Evolutionary conservation across 2,113 vertebrate species (phyloP).

Genomic region (Crotophaga sulcirostris): DNA sequence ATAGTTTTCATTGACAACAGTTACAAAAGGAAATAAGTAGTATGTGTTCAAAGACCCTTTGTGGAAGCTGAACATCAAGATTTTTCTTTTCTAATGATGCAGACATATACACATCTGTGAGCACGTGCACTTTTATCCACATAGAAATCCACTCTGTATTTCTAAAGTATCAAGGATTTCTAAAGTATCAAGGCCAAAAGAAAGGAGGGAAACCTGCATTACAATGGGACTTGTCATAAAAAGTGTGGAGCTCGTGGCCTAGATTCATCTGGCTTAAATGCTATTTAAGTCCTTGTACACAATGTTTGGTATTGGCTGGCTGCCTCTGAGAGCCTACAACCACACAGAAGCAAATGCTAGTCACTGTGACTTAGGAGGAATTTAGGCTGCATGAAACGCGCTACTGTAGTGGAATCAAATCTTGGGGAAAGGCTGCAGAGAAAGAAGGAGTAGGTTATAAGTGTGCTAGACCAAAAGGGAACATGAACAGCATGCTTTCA

Average conservation of each 20-base stretch:
- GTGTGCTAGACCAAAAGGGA: background rate
- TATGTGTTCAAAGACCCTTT: background rate
- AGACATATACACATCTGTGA: background rate
- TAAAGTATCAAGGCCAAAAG: background rate
- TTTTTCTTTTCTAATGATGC: background rate
- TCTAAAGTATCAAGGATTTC: slow-evolving; percentile 14
- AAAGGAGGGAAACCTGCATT: background rate
- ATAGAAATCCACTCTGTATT: background rate
- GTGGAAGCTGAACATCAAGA: background rate
- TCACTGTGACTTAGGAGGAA: background rate
- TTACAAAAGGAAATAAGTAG: background rate
- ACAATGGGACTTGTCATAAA: slow-evolving; percentile 22
- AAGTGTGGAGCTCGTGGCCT: slow-evolving; percentile 9
- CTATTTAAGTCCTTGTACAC: slow-evolving; percentile 4
- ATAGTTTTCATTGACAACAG: background rate
- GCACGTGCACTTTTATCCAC: background rate
- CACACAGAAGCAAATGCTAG: background rate
- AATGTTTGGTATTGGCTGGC: slow-evolving; percentile 5
- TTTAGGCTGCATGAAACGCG: background rate
- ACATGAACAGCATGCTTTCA: background rate
- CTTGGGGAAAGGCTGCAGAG: background rate
- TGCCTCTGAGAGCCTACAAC: slow-evolving; percentile 26
- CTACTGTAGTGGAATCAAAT: background rate
- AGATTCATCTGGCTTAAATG: slow-evolving; percentile 60
- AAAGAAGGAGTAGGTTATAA: background rate